phyloP scores from a whole-genome alignment of 2,797 vertebrate species.

The Gallinago stenura region DNA sequence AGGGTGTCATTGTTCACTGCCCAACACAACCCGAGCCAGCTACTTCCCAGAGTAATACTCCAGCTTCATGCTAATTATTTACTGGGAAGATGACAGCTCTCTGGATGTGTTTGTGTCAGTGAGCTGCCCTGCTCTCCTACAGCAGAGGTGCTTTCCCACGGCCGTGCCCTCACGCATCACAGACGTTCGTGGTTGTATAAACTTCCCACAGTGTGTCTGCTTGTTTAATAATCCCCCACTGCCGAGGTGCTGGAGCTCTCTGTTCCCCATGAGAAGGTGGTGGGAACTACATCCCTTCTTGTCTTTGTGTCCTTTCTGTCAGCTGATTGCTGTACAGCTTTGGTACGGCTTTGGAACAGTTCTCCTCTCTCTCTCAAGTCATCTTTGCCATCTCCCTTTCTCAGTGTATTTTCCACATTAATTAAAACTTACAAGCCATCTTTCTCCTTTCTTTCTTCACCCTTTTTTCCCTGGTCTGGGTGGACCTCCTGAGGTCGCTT shows the following conservation, averaged over 20 bases:
- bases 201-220: fast-evolving
- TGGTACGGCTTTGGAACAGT: not conserved
- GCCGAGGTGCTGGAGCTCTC: fast-evolving
- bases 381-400: not conserved
- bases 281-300: not conserved
- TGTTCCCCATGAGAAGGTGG: not conserved
- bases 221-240: not conserved
- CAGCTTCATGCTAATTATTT: conserved; percentile 56
- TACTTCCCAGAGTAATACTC: conserved; percentile 26
- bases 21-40: conserved; percentile 12
- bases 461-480: not conserved
- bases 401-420: fast-evolving
- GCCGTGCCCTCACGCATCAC: not conserved
- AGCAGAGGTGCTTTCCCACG: not conserved
- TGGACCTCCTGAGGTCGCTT: not conserved
- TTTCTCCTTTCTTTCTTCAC: not conserved
- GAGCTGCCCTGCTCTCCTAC: not conserved
- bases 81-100: not conserved
- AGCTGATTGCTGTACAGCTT: not conserved
- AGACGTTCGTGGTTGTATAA: not conserved
- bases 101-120: not conserved
- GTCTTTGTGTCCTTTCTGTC: not conserved
- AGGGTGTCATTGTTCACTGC: conserved; percentile 2
- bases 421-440: not conserved
- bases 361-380: not conserved